Percentiles rank a stretch among this genome's conserved stretches.
Conservation (phyloP, 2,888 invertebrate species). For the Dioctria linearis region DNA sequence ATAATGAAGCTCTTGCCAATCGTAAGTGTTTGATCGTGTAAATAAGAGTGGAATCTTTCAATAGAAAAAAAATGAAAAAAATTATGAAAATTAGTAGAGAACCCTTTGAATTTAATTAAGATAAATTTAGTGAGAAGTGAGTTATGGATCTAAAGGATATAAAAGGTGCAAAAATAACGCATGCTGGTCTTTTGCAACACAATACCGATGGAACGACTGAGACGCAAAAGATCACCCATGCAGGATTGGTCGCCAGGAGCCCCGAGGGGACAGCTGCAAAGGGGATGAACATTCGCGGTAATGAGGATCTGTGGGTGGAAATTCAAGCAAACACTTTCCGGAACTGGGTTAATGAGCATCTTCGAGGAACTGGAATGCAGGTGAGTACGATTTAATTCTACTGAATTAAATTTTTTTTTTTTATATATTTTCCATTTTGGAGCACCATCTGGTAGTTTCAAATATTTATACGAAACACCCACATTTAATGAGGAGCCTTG, state of each 20-base stretch:
- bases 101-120: slow-evolving; percentile 17
- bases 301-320: slow-evolving; percentile 96
- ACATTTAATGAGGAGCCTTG: slow-evolving; percentile 14
- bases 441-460: not conserved
- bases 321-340: slow-evolving; percentile 96
- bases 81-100: slow-evolving; percentile 8
- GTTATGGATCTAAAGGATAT: slow-evolving; percentile 71
- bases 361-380: slow-evolving; percentile 80
- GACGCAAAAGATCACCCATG: slow-evolving; percentile 77
- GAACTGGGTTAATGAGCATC: slow-evolving; percentile 97
- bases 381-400: slow-evolving; percentile 67
- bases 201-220: slow-evolving; percentile 76
- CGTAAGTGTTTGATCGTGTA: slow-evolving; percentile 12
- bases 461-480: not conserved
- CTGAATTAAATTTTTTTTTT: not conserved
- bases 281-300: slow-evolving; percentile 95
- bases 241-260: slow-evolving; percentile 89
- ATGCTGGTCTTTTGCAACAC: slow-evolving; percentile 75
- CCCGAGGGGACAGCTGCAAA: slow-evolving; percentile 95
- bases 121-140: slow-evolving; percentile 25
- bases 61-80: slow-evolving; percentile 30
- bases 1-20: not conserved
- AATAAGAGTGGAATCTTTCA: not conserved
- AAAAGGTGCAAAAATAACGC: slow-evolving; percentile 74
- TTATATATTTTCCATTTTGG: not conserved